phyloP scores from a whole-genome alignment of 92 coral and sea anemone species.

The Parazoanthus darwini region DNA sequence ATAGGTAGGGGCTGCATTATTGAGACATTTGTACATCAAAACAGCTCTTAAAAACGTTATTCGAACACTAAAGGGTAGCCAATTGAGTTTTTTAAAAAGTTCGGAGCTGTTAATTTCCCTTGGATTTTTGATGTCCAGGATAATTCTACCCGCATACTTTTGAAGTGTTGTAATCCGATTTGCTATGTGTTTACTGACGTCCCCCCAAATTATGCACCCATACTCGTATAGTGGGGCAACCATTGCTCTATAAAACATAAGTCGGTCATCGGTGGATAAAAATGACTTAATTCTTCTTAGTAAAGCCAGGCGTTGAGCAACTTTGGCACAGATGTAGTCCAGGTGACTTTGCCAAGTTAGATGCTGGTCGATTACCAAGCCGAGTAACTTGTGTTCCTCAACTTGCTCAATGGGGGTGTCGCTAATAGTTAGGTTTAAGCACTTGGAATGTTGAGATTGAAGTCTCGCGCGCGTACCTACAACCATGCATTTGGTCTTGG shows the following conservation, averaged over 20 bases:
- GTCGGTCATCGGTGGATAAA: constrained; percentile 20
- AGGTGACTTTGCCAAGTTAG: constrained; percentile 27
- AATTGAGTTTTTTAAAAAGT: constrained; percentile 9
- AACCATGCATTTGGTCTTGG: constrained; percentile 13
- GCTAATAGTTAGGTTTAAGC: neutral
- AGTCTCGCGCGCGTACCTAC: constrained; percentile 30
- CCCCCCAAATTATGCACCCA: constrained; percentile 4
- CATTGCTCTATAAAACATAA: neutral
- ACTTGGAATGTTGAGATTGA: constrained; percentile 27
- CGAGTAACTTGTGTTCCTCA: constrained; percentile 19
- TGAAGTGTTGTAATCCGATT: constrained; percentile 35
- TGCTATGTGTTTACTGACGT: constrained; percentile 22
- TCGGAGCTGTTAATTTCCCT: constrained; percentile 24
- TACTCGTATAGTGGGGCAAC: constrained; percentile 28
- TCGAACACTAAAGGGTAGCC: constrained; percentile 12
- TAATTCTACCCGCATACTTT: constrained; percentile 41
- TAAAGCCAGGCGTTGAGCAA: constrained; percentile 29
- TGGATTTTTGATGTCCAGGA: constrained; percentile 39
- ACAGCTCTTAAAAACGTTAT: constrained; percentile 10
- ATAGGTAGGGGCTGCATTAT: constrained; percentile 22
- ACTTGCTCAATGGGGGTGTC: constrained; percentile 19
- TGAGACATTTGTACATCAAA: constrained; percentile 1
- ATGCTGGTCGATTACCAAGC: constrained; percentile 13
- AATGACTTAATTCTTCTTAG: constrained; percentile 17
- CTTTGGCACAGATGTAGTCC: constrained; percentile 28